Evolutionary conservation across 2,888 invertebrate genomes (phyloP).

Genomic region (Lithophane ornitopus): DNA sequence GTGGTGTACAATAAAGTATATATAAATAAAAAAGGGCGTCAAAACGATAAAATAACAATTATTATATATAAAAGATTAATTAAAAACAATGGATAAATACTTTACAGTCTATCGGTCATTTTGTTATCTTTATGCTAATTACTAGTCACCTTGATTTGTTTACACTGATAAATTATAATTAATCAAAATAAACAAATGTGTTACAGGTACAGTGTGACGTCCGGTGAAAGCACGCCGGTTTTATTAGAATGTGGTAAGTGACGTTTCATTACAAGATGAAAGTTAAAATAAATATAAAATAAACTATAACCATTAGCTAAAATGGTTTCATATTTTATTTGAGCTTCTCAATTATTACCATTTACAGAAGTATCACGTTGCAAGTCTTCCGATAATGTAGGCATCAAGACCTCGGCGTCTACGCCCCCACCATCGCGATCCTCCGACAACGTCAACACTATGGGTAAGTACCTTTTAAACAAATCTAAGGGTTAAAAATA

Average conservation of each 20-base stretch:
- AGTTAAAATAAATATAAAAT: background rate
- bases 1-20: too few relatives aligned
- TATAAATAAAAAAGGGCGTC: background rate
- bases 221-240: slow-evolving; percentile 89
- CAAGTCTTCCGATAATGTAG: slow-evolving; percentile 88
- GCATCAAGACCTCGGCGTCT: slow-evolving; percentile 76
- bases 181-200: background rate
- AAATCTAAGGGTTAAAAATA: background rate
- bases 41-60: background rate
- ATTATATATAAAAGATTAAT: too few relatives aligned
- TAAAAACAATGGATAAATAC: background rate
- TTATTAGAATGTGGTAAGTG: slow-evolving; percentile 87
- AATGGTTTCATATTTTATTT: background rate
- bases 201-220: slow-evolving; percentile 89
- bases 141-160: background rate
- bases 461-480: slow-evolving; percentile 77
- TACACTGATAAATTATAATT: background rate
- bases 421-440: slow-evolving; percentile 88
- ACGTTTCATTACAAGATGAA: background rate
- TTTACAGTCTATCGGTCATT: slow-evolving; percentile 11
- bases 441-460: slow-evolving; percentile 87
- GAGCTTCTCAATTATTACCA: background rate
- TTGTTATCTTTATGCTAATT: slow-evolving; percentile 13
- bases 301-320: background rate
- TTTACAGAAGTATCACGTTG: slow-evolving; percentile 86